Base-by-base conservation (phyloP, 2,113 vertebrate genomes). In the Callocephalon fimbriatum region DNA sequence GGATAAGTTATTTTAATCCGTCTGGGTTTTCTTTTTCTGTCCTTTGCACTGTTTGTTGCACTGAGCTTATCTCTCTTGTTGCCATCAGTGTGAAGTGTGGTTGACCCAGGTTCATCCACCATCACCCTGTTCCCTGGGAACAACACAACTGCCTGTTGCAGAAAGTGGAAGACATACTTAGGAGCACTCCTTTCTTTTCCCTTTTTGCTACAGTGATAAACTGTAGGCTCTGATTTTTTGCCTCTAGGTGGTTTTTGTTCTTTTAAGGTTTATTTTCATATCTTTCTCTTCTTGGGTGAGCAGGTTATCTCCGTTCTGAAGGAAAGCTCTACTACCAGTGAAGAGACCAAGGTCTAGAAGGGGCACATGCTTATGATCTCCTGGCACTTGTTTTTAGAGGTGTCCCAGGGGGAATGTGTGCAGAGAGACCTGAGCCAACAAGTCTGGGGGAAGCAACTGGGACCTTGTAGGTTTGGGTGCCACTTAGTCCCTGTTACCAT, bases 331-430 rank as follows among this genome's bases (percentile, higher is more conserved):
- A 4, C 7, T 68, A 27, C 31, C 35, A 40, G 25, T 66, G 45
- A 71, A 53, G 38, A 61, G 27, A 37, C 7, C 0, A 4, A 48
- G 66, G 35, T 80, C 13, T 32, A 29, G 37, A 42, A 73, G 17
- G 25, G 12, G 6, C 45, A 18, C 27, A 45, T 62, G 45, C 8
- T 81, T 58, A 15, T 54, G 20, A 6, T 50, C 27, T 88, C 21
- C 54, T 71, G 47, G 22, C 19, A 15, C 26, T 37, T 35, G 19
- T 5, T 75, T 81, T 32, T 19, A 29, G 38, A 23, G 26, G 26
- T 44, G 12, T 20, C 32, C 7, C 16, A 37, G 20, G 18, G 25
- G 27, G 6, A 53, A 27, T 10, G 13, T 0, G 0, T 40, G 21
- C 59, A 56, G 58, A 47, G 58, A 27, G 10, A 53, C n/a, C 53